phyloP scores from a whole-genome alignment of 2,888 invertebrate genomes.

The Rhagium mordax region DNA sequence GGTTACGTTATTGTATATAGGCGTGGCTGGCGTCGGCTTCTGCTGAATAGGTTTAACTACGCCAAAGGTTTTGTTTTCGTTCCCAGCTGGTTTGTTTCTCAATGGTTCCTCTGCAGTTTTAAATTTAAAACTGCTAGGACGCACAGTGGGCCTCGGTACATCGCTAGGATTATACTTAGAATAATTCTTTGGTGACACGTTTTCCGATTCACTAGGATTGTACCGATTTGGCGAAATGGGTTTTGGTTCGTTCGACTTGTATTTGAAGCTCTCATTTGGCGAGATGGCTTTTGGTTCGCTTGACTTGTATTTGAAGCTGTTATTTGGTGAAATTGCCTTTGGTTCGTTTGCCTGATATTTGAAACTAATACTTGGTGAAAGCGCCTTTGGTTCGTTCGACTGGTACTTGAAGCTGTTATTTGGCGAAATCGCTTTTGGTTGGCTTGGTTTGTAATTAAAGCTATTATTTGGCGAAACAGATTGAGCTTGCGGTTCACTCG shows the following conservation, averaged over 20 bases:
- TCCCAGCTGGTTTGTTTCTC: background rate
- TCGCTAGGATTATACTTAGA: slow-evolving; percentile 45
- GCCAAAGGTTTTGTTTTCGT: slow-evolving; percentile 51
- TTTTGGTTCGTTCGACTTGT: background rate
- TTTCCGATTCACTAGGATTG: background rate
- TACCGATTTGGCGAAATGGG: background rate
- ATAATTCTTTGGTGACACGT: slow-evolving; percentile 13
- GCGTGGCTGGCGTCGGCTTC: slow-evolving; percentile 35
- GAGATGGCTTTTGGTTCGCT: slow-evolving; percentile 36
- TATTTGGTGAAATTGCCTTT: slow-evolving; percentile 23
- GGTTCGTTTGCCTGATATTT: slow-evolving; percentile 43
- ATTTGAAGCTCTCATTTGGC: slow-evolving; percentile 40
- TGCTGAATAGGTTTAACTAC: slow-evolving; percentile 59
- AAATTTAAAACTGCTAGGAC: slow-evolving; percentile 46
- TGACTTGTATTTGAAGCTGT: slow-evolving; percentile 42
- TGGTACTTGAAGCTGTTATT: slow-evolving; percentile 42
- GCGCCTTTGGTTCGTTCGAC: slow-evolving; percentile 35
- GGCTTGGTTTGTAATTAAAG: slow-evolving; percentile 48
- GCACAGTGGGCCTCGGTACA: slow-evolving; percentile 46
- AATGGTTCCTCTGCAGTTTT: slow-evolving; percentile 35
- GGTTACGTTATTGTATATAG: slow-evolving; percentile 50
- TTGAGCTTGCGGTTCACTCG: slow-evolving; percentile 8
- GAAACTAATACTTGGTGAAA: slow-evolving; percentile 34
- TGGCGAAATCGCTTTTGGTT: slow-evolving; percentile 30
- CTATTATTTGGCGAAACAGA: slow-evolving; percentile 38